Conservation (phyloP, 2,797 vertebrate species). For the Lacerta agilis region DNA sequence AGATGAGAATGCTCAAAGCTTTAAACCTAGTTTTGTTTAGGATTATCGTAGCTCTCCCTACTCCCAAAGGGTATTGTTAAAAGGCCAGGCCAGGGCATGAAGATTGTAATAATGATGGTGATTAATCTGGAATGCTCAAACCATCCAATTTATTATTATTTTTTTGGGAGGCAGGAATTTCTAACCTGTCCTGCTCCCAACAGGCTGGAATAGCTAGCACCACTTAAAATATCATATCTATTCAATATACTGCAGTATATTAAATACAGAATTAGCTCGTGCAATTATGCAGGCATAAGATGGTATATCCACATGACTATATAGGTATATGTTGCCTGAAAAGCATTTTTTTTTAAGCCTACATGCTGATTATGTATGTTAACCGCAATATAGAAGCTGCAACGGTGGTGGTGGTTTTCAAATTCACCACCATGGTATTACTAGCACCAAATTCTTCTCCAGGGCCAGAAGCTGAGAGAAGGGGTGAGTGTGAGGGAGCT, state of each 20-base stretch:
- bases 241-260: no score
- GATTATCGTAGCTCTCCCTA: background rate
- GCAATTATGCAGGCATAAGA: background rate
- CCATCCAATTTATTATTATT: background rate
- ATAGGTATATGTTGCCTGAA: background rate
- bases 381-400: background rate
- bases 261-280: background rate
- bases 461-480: background rate
- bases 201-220: no score
- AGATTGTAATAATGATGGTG: background rate
- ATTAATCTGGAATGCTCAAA: background rate
- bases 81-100: background rate
- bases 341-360: background rate
- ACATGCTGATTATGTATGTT: background rate
- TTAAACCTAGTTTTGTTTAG: background rate
- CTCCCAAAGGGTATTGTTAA: slow-evolving; percentile 10
- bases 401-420: no score
- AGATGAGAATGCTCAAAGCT: background rate
- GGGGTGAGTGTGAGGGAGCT: no score
- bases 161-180: background rate
- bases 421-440: background rate
- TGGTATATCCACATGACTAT: no score
- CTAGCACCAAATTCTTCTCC: background rate
- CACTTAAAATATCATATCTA: no score
- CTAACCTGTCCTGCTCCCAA: no score